Evolutionary conservation across 2,888 invertebrate genomes (phyloP).

Genomic region (Notocelia uddmanniana): DNA sequence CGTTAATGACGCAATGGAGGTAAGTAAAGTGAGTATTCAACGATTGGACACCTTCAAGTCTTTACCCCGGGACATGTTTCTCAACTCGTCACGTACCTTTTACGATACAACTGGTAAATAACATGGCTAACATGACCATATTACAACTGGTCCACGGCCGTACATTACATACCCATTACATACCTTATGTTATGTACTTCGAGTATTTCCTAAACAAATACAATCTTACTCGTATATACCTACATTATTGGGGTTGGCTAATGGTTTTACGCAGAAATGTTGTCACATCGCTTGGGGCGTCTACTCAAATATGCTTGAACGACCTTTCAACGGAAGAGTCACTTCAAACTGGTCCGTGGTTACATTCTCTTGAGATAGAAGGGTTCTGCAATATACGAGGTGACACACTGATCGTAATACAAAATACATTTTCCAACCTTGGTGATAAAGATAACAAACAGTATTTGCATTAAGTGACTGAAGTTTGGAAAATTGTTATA

Average conservation of each 20-base stretch:
- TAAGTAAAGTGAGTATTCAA: slow-evolving; percentile 52
- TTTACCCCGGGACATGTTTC: slow-evolving; percentile 64
- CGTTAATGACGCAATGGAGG: slow-evolving; percentile 54
- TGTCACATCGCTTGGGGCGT: slow-evolving; percentile 42
- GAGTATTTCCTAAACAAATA: slow-evolving; percentile 19
- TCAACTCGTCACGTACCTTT: slow-evolving; percentile 61
- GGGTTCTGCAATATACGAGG: slow-evolving; percentile 12
- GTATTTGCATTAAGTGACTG: not conserved
- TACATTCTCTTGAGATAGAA: slow-evolving; percentile 11
- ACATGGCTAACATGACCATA: slow-evolving; percentile 35
- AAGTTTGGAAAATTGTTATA: not conserved
- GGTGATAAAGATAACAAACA: not conserved
- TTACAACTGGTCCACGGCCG: slow-evolving; percentile 21
- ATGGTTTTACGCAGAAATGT: slow-evolving; percentile 42
- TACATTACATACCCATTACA: not conserved
- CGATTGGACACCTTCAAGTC: slow-evolving; percentile 59
- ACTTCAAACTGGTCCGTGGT: slow-evolving; percentile 34
- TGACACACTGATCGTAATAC: not conserved
- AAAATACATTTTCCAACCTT: no score
- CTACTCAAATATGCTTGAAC: slow-evolving; percentile 34
- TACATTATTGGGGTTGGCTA: slow-evolving; percentile 34
- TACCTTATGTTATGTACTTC: not conserved
- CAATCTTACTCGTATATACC: slow-evolving; percentile 2
- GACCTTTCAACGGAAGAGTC: slow-evolving; percentile 29
- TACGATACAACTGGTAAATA: slow-evolving; percentile 53